These are phyloP conservation scores for Minunthozetes semirufus DNA, from an alignment of 2,888 invertebrate species.

Conservation along the genomic window DNA sequence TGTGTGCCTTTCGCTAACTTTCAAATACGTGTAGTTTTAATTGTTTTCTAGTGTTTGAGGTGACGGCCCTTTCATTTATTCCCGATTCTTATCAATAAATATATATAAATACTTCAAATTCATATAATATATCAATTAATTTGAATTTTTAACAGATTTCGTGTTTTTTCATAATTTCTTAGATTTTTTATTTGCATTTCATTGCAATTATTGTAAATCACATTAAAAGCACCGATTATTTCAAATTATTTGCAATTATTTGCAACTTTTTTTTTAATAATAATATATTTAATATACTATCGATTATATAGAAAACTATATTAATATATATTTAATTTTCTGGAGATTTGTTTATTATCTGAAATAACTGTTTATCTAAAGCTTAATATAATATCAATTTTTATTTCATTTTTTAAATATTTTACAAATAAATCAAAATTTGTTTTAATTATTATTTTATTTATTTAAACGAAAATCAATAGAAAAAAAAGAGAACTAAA, in stretches of 20 bases:
- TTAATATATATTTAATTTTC: conserved; percentile 10
- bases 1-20: conserved; percentile 10
- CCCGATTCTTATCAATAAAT: background rate
- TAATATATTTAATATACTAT: conserved; percentile 17
- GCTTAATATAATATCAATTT: background rate
- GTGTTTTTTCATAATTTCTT: background rate
- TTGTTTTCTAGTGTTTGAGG: background rate
- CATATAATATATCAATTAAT: background rate
- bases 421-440: background rate
- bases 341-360: background rate
- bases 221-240: conserved; percentile 25
- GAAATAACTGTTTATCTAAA: conserved; percentile 20
- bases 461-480: background rate
- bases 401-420: background rate
- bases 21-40: background rate
- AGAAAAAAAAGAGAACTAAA: background rate
- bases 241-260: too few species aligned
- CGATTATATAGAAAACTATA: conserved; percentile 3
- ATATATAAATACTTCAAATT: background rate
- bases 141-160: background rate
- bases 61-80: conserved; percentile 4
- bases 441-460: background rate
- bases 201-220: background rate
- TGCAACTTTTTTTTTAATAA: too few species aligned
- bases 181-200: conserved; percentile 4